A percentile compares a stretch with the other conserved stretches of the same genome.
phyloP scores from a whole-genome alignment of 2,888 invertebrate species.

The Maniola hyperantus region DNA sequence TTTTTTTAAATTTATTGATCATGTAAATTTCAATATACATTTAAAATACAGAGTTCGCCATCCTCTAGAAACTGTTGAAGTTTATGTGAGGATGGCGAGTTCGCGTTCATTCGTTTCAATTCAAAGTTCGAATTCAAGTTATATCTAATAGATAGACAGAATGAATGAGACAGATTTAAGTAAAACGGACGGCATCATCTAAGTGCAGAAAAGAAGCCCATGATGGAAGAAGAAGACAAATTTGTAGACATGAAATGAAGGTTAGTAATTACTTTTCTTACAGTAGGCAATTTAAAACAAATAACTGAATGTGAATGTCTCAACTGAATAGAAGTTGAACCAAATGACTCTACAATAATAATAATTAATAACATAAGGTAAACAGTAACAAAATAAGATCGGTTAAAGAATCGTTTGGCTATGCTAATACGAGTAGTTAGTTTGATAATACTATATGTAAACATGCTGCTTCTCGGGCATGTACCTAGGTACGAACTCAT shows the following conservation, averaged over 20 bases:
- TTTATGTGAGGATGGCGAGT: too few relatives aligned
- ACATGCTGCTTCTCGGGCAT: conserved; percentile 20
- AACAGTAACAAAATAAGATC: background rate
- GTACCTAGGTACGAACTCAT: conserved; percentile 36
- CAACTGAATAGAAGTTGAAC: background rate
- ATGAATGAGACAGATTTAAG: too few relatives aligned
- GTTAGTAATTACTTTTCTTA: background rate
- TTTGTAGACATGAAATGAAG: background rate
- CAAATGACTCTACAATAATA: conserved; percentile 9
- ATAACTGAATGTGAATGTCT: background rate
- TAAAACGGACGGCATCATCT: too few relatives aligned
- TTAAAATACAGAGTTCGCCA: too few relatives aligned
- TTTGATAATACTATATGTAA: conserved; percentile 8
- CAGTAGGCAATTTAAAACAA: background rate
- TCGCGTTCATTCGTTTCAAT: too few relatives aligned
- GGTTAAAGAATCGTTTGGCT: background rate
- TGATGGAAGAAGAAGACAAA: background rate
- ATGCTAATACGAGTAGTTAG: conserved; percentile 4
- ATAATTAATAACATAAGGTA: background rate
- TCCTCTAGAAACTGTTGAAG: too few relatives aligned
- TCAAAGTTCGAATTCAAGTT: too few relatives aligned
- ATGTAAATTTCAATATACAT: too few relatives aligned
- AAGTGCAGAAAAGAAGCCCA: too few relatives aligned
- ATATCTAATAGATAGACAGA: too few relatives aligned
- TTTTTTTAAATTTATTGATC: too few relatives aligned